A percentile compares a stretch with the other conserved stretches of the same genome.
Evolutionary conservation across 2,113 vertebrate species (phyloP).

Genomic region (Solenodon paradoxus): DNA sequence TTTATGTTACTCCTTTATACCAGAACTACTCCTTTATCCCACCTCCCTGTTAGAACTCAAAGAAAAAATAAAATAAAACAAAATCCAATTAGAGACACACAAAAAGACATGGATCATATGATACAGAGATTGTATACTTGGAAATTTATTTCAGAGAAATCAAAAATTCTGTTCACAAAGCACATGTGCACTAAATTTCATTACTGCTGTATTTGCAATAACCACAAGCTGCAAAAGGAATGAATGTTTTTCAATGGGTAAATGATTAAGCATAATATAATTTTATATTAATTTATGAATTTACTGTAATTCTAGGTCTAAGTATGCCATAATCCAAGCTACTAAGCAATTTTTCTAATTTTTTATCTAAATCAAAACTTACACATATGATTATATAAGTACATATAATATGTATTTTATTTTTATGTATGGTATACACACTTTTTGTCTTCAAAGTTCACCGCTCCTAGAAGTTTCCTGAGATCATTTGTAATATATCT

Average conservation of each 20-base stretch:
- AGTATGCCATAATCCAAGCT: background rate
- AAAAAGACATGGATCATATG: background rate
- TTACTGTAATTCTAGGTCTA: background rate
- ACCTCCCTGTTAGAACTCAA: background rate
- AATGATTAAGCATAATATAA: background rate
- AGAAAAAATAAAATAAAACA: background rate
- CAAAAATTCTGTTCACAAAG: background rate
- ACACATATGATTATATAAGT: too few relatives aligned
- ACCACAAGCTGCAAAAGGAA: background rate
- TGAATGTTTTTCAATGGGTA: background rate
- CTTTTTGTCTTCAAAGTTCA: too few relatives aligned
- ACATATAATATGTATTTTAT: too few relatives aligned
- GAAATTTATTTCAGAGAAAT: background rate
- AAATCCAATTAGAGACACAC: background rate
- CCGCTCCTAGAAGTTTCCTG: background rate
- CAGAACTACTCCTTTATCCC: background rate
- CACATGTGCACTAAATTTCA: background rate
- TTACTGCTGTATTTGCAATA: background rate
- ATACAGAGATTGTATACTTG: background rate
- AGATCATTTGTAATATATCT: background rate
- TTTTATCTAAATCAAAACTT: too few relatives aligned
- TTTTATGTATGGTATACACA: too few relatives aligned
- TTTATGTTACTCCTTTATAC: background rate
- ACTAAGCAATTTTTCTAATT: background rate
- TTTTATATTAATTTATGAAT: background rate